A percentile compares a stretch with the other conserved stretches of the same genome.
phyloP scores from a whole-genome alignment of 2,113 vertebrate genomes.

The Puntigrus tetrazona region DNA sequence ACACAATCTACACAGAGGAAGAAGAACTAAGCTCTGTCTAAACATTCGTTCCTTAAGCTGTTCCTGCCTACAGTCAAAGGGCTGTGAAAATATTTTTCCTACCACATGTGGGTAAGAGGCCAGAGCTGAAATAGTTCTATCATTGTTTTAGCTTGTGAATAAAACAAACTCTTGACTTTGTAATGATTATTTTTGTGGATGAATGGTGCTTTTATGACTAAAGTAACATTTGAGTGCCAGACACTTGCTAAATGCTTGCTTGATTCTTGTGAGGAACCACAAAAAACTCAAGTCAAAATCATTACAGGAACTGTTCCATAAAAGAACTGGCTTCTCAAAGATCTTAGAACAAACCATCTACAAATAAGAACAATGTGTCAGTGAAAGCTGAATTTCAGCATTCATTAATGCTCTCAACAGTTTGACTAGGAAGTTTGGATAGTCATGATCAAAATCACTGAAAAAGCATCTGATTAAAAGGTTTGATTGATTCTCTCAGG shows the following conservation, averaged over 20 bases:
- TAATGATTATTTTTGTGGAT: background rate
- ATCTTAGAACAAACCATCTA: too few species aligned
- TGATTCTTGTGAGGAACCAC: too few species aligned
- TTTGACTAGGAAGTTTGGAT: too few species aligned
- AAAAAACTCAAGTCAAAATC: background rate
- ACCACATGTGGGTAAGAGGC: background rate
- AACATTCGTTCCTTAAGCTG: constrained; percentile 57
- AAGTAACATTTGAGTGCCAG: background rate
- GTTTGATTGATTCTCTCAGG: background rate
- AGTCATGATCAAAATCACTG: background rate
- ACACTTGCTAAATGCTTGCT: background rate
- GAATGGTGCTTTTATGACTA: background rate
- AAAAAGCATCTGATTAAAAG: background rate
- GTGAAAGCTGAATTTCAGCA: background rate
- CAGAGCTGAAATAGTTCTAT: background rate
- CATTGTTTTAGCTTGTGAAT: background rate
- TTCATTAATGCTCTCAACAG: background rate
- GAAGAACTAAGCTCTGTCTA: constrained; percentile 54
- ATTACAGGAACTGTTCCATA: too few species aligned
- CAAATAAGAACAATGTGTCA: background rate
- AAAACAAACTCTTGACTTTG: background rate
- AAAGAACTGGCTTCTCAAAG: too few species aligned
- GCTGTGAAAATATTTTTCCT: constrained; percentile 56
- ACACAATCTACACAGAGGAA: background rate
- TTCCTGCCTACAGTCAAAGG: constrained; percentile 54